Conservation (phyloP, 2,797 vertebrate genomes). For the Pipistrellus pipistrellus region DNA sequence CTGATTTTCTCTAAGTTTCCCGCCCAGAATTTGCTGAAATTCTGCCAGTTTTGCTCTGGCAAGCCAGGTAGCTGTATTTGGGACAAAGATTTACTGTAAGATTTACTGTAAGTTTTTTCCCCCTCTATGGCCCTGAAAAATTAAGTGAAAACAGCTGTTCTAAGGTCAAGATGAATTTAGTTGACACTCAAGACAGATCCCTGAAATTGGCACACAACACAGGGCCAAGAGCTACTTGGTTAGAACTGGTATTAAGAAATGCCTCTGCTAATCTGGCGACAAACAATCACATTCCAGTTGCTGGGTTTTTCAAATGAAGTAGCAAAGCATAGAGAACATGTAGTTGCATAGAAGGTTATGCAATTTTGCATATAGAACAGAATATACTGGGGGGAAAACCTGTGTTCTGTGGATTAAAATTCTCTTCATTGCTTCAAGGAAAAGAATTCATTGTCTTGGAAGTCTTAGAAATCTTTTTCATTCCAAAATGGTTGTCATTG, state of each 20-base stretch:
- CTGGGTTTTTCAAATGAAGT: constrained; percentile 31
- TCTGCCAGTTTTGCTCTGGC: constrained; percentile 34
- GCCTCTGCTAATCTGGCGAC: neutral
- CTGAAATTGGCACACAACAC: constrained; percentile 55
- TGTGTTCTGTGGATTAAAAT: neutral
- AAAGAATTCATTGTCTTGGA: constrained; percentile 9
- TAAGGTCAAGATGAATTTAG: constrained; percentile 75
- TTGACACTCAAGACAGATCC: constrained; percentile 60
- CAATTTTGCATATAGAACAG: neutral
- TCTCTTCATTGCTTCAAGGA: constrained; percentile 14
- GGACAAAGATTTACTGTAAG: constrained; percentile 74
- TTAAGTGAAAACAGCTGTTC: constrained; percentile 81
- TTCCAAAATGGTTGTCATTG: constrained; percentile 19
- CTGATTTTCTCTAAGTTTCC: constrained; percentile 58
- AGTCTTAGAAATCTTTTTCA: neutral
- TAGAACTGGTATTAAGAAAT: neutral
- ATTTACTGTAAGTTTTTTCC: constrained; percentile 76
- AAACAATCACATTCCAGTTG: neutral
- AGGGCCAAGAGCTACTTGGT: constrained; percentile 46
- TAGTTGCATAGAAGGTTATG: neutral
- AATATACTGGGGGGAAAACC: neutral
- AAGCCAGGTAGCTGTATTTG: constrained; percentile 77
- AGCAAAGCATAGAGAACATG: neutral
- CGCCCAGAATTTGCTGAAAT: constrained; percentile 42
- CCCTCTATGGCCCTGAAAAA: constrained; percentile 73